A percentile compares a stretch with the other conserved stretches of the same genome.
Evolutionary conservation across 2,113 vertebrate species (phyloP).

Genomic region (Gymnocephalus cernua): DNA sequence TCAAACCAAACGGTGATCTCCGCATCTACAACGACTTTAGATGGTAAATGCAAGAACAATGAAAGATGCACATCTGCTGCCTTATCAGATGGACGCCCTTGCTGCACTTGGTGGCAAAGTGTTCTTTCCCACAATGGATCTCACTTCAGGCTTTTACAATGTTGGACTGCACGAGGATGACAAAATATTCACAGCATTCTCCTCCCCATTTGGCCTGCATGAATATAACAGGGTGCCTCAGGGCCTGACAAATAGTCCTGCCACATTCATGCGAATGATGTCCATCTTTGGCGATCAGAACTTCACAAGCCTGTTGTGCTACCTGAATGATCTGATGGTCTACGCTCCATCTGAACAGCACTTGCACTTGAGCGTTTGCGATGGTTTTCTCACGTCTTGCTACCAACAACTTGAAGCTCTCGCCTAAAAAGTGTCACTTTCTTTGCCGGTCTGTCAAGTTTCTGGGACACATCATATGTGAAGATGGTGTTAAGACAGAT

Average conservation of each 20-base stretch:
- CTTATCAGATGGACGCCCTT: slow-evolving; percentile 15
- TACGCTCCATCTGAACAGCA: too few relatives aligned
- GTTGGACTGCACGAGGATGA: slow-evolving; percentile 14
- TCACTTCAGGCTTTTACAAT: neutral
- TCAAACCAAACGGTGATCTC: slow-evolving; percentile 14
- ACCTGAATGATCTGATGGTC: too few relatives aligned
- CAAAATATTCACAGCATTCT: slow-evolving; percentile 26
- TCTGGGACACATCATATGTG: too few relatives aligned
- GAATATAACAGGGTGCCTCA: slow-evolving; percentile 20
- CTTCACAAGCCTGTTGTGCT: slow-evolving; percentile 47
- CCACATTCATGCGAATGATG: slow-evolving; percentile 43
- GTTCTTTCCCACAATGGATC: slow-evolving; percentile 21
- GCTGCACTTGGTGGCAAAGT: slow-evolving; percentile 34
- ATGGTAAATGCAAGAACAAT: slow-evolving; percentile 23
- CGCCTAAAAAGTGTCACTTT: too few relatives aligned
- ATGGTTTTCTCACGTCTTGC: too few relatives aligned
- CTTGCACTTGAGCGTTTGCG: too few relatives aligned
- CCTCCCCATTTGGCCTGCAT: slow-evolving; percentile 6
- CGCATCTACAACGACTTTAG: slow-evolving; percentile 29
- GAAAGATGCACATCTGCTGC: slow-evolving; percentile 33
- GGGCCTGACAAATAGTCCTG: slow-evolving; percentile 30
- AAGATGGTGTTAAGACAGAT: too few relatives aligned
- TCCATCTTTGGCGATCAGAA: slow-evolving; percentile 54
- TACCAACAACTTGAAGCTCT: too few relatives aligned
- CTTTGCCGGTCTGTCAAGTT: too few relatives aligned